These are phyloP conservation scores for Xestia ashworthii DNA, from an alignment of 2,888 invertebrate genomes.

Conservation along the genomic window DNA sequence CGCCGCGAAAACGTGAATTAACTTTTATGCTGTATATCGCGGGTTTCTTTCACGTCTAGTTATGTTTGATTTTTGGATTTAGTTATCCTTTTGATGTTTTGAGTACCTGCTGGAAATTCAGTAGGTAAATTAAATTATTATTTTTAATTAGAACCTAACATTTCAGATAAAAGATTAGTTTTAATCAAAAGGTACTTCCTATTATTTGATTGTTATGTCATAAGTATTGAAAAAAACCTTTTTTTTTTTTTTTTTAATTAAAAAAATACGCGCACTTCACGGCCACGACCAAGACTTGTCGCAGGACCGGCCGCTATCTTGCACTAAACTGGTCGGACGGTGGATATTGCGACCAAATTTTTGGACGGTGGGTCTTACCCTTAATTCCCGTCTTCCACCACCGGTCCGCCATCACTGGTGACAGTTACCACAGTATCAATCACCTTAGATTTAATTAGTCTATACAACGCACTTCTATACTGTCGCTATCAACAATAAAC, in stretches of 20 bases:
- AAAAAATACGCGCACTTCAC: neutral
- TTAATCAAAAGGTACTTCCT: too few relatives aligned
- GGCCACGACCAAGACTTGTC: neutral
- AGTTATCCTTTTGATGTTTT: slow-evolving; percentile 40
- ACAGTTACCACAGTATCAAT: neutral
- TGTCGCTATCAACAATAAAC: neutral
- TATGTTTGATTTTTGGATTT: slow-evolving; percentile 27
- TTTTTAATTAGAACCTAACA: neutral
- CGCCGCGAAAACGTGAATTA: slow-evolving; percentile 46
- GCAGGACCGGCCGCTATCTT: neutral
- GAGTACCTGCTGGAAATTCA: neutral
- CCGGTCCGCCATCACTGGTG: too few relatives aligned
- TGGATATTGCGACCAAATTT: neutral
- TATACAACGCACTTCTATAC: neutral
- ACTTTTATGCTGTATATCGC: slow-evolving; percentile 30
- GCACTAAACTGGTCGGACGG: neutral
- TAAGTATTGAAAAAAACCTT: too few relatives aligned
- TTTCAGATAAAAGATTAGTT: neutral
- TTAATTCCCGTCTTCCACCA: too few relatives aligned
- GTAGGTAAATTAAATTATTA: neutral
- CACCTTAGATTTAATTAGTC: neutral
- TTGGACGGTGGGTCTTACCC: too few relatives aligned
- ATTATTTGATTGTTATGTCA: too few relatives aligned
- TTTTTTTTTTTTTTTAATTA: too few relatives aligned
- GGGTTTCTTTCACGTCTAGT: slow-evolving; percentile 21